Evolutionary conservation across 2,888 invertebrate species (phyloP).

Genomic region (Campaea margaritaria): DNA sequence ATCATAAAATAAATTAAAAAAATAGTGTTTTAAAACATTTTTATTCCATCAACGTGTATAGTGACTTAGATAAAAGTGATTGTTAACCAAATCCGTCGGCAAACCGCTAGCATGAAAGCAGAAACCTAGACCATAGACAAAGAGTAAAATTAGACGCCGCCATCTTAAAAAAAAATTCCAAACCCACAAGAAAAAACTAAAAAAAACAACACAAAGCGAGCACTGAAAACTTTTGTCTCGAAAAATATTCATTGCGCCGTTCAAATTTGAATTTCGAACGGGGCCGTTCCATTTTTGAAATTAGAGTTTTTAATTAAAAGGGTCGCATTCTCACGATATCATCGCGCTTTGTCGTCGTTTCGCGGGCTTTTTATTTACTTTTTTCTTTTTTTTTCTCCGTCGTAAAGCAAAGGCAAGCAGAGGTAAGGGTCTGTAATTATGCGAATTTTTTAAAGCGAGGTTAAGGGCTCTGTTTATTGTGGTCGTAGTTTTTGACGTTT

Average conservation of each 20-base stretch:
- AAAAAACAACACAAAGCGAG: slow-evolving; percentile 34
- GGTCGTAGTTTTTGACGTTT: slow-evolving; percentile 17
- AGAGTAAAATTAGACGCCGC: slow-evolving; percentile 10
- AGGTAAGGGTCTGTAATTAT: slow-evolving; percentile 47
- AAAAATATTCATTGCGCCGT: slow-evolving; percentile 46
- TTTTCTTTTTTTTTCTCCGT: slow-evolving; percentile 40
- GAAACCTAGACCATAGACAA: background rate
- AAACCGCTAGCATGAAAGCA: too few species aligned
- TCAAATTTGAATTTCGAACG: slow-evolving; percentile 47
- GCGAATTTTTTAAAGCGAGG: slow-evolving; percentile 31
- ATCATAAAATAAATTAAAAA: too few species aligned
- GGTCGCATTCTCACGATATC: slow-evolving; percentile 56
- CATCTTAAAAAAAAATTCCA: slow-evolving; percentile 22
- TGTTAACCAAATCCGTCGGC: too few species aligned
- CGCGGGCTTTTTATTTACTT: slow-evolving; percentile 44
- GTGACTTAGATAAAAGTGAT: too few species aligned
- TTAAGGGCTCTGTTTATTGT: slow-evolving; percentile 15
- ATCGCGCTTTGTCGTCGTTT: slow-evolving; percentile 58
- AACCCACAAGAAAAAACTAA: slow-evolving; percentile 19
- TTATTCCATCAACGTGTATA: too few species aligned
- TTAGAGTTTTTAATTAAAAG: slow-evolving; percentile 63
- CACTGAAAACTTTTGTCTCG: slow-evolving; percentile 40
- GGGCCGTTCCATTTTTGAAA: slow-evolving; percentile 57
- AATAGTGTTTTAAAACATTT: too few species aligned
- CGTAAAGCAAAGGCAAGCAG: slow-evolving; percentile 45